Conservation (phyloP, 2,888 invertebrate species). For the Patella depressa region DNA sequence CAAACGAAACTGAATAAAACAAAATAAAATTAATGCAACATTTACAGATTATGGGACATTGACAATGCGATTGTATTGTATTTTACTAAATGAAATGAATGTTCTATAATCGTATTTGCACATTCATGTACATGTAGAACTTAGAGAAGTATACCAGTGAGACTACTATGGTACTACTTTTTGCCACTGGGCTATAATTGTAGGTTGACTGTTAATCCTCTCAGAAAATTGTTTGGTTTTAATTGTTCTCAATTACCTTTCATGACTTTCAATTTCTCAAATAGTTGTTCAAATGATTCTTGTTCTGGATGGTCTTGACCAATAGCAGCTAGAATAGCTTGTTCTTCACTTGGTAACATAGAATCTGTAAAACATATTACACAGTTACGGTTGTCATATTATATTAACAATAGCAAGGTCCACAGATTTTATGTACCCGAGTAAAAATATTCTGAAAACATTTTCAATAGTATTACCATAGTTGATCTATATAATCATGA, state of each 20-base stretch:
- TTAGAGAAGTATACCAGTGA: background rate
- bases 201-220: background rate
- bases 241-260: conserved; percentile 74
- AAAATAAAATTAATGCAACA: too few relatives aligned
- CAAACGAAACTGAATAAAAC: too few relatives aligned
- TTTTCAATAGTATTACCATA: too few relatives aligned
- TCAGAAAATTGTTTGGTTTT: background rate
- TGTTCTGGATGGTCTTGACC: conserved; percentile 57
- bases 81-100: too few relatives aligned
- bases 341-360: conserved; percentile 50
- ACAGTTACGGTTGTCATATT: background rate
- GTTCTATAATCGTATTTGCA: too few relatives aligned
- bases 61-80: too few relatives aligned
- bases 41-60: too few relatives aligned
- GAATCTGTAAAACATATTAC: conserved; percentile 37
- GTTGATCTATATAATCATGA: too few relatives aligned
- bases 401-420: background rate
- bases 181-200: background rate
- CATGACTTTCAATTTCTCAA: conserved; percentile 79
- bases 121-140: too few relatives aligned
- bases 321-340: conserved; percentile 55
- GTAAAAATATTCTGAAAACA: too few relatives aligned
- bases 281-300: conserved; percentile 77
- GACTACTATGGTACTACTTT: background rate
- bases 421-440: too few relatives aligned